Conservation (phyloP, 2,113 vertebrate genomes). For the Misgurnus mizolepis region DNA sequence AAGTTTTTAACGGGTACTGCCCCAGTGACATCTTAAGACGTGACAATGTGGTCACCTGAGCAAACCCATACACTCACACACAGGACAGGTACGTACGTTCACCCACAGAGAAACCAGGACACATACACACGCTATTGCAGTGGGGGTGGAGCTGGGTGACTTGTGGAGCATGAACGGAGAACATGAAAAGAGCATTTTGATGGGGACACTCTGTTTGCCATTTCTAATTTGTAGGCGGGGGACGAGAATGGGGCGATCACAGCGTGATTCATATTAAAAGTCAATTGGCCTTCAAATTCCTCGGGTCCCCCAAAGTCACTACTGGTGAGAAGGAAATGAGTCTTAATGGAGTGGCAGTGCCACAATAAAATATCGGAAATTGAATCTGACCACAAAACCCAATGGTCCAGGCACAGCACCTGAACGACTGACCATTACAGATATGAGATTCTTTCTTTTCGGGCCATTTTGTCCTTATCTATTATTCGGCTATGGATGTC, state of each 20-base stretch:
- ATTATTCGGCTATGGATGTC: slow-evolving; percentile 50
- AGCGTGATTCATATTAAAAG: slow-evolving; percentile 79
- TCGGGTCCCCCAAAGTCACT: slow-evolving; percentile 71
- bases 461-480: slow-evolving; percentile 44
- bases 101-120: neutral
- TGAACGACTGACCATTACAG: slow-evolving; percentile 70
- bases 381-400: slow-evolving; percentile 75
- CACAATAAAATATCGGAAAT: slow-evolving; percentile 70
- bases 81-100: neutral
- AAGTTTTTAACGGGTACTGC: no score
- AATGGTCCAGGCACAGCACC: slow-evolving; percentile 69
- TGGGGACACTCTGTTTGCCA: slow-evolving; percentile 60
- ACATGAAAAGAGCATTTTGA: slow-evolving; percentile 52
- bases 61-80: slow-evolving; percentile 9
- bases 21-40: no score
- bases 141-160: slow-evolving; percentile 46
- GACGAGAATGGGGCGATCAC: slow-evolving; percentile 70
- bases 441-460: slow-evolving; percentile 60
- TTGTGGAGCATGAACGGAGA: slow-evolving; percentile 47
- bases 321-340: slow-evolving; percentile 62
- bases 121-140: slow-evolving; percentile 28
- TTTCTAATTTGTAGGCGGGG: slow-evolving; percentile 73
- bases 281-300: slow-evolving; percentile 80
- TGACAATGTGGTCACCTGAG: slow-evolving; percentile 9
- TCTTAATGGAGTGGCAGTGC: slow-evolving; percentile 65